Evolutionary conservation across 2,113 vertebrate genomes (phyloP).

Genomic region (Tylochromis polylepis): DNA sequence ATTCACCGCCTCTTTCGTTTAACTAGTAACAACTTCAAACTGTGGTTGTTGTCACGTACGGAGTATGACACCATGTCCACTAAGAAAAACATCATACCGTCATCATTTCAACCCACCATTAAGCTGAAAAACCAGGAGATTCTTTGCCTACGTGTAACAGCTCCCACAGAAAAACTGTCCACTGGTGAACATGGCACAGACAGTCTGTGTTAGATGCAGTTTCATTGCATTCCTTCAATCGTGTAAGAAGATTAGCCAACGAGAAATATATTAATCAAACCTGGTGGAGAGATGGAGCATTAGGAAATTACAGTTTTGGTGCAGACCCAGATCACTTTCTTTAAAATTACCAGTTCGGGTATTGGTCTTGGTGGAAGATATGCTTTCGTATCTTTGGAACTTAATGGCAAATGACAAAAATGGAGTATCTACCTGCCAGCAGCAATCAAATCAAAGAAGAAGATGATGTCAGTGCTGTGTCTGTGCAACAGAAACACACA

Average conservation of each 20-base stretch:
- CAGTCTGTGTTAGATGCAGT: neutral
- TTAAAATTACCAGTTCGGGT: accelerated
- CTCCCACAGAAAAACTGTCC: constrained; percentile 34
- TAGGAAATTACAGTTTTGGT: neutral
- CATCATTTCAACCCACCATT: neutral
- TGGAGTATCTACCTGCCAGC: neutral
- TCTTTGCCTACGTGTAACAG: neutral
- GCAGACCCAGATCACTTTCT: neutral
- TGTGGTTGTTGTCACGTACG: accelerated
- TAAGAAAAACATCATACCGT: neutral
- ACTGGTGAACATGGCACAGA: neutral
- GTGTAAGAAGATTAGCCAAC: neutral
- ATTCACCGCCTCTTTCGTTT: neutral
- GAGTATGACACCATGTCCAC: neutral
- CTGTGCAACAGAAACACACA: neutral
- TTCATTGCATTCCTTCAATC: constrained; percentile 3
- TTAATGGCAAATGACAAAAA: neutral
- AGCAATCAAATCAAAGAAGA: neutral
- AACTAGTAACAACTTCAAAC: neutral
- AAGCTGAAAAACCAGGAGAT: constrained; percentile 12
- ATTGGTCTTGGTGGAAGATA: neutral
- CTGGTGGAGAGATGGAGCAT: accelerated
- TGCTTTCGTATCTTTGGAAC: neutral
- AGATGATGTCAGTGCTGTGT: neutral
- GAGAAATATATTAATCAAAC: neutral